phyloP scores from a whole-genome alignment of 2,797 vertebrate species.

The Fistularia tabacaria region DNA sequence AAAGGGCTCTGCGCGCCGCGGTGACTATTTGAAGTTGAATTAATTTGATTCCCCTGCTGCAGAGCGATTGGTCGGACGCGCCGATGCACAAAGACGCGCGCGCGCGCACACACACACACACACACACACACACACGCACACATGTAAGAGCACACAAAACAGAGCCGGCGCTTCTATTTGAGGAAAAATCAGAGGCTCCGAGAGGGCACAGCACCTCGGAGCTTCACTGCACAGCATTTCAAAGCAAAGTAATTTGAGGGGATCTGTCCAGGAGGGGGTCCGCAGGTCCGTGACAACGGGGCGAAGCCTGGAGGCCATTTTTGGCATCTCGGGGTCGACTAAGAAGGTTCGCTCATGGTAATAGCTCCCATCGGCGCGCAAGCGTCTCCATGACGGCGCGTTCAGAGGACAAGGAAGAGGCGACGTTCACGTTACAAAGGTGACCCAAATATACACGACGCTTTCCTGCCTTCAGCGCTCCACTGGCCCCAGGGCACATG shows the following conservation, averaged over 20 bases:
- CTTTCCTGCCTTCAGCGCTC: too few species aligned
- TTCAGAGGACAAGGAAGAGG: too few species aligned
- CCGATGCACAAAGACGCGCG: constrained; percentile 26
- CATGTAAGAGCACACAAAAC: too few species aligned
- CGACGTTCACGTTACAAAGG: too few species aligned
- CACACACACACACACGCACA: constrained; percentile 32
- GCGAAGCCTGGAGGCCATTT: too few species aligned
- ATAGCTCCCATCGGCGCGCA: constrained; percentile 5
- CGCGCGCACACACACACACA: constrained; percentile 18
- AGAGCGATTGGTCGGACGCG: constrained; percentile 51
- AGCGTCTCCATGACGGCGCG: neutral
- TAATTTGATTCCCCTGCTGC: constrained; percentile 51
- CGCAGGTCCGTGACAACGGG: constrained; percentile 32
- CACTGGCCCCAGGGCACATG: too few species aligned
- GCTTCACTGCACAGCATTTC: constrained; percentile 49
- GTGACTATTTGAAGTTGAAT: constrained; percentile 57
- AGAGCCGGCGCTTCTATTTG: too few species aligned
- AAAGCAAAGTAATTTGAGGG: constrained; percentile 34
- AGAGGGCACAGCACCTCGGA: constrained; percentile 58
- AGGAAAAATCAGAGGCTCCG: constrained; percentile 44
- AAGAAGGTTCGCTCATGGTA: constrained; percentile 18
- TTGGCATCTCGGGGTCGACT: neutral
- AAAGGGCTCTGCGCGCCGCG: constrained; percentile 43
- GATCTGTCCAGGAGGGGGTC: constrained; percentile 53
- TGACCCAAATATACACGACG: too few species aligned